These are phyloP conservation scores for Scopus umbretta DNA, from an alignment of 2,113 vertebrate species.

Conservation along the genomic window DNA sequence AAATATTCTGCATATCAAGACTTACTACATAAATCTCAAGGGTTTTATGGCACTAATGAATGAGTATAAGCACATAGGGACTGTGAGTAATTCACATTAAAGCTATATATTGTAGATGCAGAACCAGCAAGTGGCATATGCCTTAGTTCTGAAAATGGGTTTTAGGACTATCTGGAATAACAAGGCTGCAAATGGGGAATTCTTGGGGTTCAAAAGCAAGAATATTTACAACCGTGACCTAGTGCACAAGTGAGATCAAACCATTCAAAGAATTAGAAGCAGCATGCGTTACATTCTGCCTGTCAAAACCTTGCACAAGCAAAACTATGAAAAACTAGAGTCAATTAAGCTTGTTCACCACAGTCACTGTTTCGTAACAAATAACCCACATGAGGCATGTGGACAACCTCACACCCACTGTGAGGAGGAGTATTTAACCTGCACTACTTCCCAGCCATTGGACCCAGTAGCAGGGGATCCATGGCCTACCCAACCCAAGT, in stretches of 20 bases:
- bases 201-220: not conserved
- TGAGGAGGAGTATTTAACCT: not conserved
- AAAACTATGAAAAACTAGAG: not conserved
- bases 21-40: constrained; percentile 50
- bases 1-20: constrained; percentile 8
- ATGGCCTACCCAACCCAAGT: not conserved
- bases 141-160: not conserved
- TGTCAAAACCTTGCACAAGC: not conserved
- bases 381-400: rapidly evolving
- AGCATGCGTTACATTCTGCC: not conserved
- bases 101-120: not conserved
- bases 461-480: not conserved
- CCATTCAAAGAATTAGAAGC: not conserved
- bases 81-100: constrained; percentile 21
- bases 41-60: constrained; percentile 51
- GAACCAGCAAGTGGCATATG: not conserved
- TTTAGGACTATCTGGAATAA: not conserved
- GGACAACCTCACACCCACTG: not conserved
- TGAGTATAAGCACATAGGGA: constrained; percentile 8
- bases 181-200: not conserved
- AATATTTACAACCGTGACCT: not conserved
- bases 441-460: not conserved
- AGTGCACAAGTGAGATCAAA: not conserved
- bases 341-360: not conserved
- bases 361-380: not conserved